Evolutionary conservation across 2,888 invertebrate species (phyloP).

Genomic region (Dryomyza anilis): DNA sequence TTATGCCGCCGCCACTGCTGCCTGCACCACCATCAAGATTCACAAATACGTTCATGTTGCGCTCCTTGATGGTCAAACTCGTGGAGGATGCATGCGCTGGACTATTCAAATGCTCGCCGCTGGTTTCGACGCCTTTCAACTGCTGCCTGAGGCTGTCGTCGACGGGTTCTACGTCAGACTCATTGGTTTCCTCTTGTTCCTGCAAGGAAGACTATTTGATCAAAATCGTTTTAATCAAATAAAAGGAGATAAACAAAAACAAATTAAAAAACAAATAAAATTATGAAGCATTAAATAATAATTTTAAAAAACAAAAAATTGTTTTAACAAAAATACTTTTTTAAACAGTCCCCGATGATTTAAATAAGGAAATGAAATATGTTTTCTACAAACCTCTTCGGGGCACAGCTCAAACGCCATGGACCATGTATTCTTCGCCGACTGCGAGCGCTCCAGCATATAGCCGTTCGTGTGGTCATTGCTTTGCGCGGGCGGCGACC

Average conservation of each 20-base stretch:
- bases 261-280: conserved; percentile 6
- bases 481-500: conserved; percentile 93
- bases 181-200: conserved; percentile 61
- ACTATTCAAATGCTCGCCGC: conserved; percentile 12
- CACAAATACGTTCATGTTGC: conserved; percentile 16
- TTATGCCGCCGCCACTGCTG: no score
- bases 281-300: background rate
- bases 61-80: conserved; percentile 19
- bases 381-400: conserved; percentile 64
- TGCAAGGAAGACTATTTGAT: no score
- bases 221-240: background rate
- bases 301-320: no score
- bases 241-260: background rate
- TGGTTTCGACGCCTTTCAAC: conserved; percentile 20
- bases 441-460: conserved; percentile 91
- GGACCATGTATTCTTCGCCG: conserved; percentile 86
- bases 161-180: conserved; percentile 58
- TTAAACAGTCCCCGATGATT: background rate
- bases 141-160: conserved; percentile 51
- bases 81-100: conserved; percentile 18
- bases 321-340: background rate
- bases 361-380: background rate
- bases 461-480: conserved; percentile 95
- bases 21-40: background rate
- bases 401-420: conserved; percentile 78